These are phyloP conservation scores for Hyperoplus immaculatus DNA, from an alignment of 2,797 vertebrate species.

Conservation along the genomic window DNA sequence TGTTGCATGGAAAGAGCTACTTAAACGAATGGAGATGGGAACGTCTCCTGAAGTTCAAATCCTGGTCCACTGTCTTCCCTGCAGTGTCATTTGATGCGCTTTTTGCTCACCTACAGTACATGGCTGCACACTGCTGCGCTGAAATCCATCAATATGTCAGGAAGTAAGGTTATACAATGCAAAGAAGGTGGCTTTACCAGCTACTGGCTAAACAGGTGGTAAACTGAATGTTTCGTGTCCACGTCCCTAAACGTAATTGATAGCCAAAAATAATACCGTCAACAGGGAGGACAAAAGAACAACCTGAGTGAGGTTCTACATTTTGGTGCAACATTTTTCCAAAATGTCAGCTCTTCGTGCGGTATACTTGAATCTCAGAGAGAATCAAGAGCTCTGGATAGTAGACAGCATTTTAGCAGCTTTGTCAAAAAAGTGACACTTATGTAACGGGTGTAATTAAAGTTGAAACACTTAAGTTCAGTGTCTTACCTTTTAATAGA, in stretches of 20 bases:
- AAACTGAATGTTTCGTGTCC: neutral
- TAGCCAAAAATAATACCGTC: neutral
- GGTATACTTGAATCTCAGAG: neutral
- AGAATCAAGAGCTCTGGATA: neutral
- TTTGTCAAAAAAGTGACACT: no score
- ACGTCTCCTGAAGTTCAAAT: constrained; percentile 23
- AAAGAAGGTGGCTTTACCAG: constrained; percentile 8
- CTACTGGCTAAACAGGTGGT: neutral
- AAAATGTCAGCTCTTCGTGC: neutral
- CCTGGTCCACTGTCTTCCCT: constrained; percentile 11
- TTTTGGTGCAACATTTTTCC: neutral
- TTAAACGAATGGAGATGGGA: constrained; percentile 9
- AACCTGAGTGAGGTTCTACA: constrained; percentile 1
- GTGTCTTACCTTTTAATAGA: no score
- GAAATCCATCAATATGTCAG: constrained; percentile 60
- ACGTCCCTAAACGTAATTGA: constrained; percentile 1
- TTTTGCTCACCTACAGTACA: constrained; percentile 20
- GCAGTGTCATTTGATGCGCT: constrained; percentile 20
- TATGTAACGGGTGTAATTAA: no score
- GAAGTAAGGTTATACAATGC: neutral
- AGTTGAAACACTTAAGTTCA: no score
- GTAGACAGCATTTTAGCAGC: neutral
- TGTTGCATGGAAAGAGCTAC: constrained; percentile 34
- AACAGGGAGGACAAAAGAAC: neutral
- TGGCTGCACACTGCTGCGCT: constrained; percentile 17